Conservation (phyloP, 1,140 invertebrate species). For the Eurosta solidaginis region DNA sequence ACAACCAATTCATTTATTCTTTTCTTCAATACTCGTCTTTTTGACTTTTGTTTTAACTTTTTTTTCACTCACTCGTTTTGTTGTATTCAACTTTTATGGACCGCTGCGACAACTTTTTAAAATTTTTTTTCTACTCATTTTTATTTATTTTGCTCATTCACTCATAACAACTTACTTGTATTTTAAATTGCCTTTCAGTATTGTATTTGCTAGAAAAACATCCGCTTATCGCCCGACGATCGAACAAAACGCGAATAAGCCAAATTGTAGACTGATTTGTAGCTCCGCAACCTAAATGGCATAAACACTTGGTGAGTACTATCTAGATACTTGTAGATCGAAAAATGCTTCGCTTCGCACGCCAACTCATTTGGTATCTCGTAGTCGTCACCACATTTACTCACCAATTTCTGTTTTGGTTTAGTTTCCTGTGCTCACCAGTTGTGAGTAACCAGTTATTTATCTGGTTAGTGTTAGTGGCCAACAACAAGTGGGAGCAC, state of each 20-base stretch:
- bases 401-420: too few relatives aligned
- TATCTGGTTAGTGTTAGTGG: too few relatives aligned
- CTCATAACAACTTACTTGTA: neutral
- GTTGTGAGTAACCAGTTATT: too few relatives aligned
- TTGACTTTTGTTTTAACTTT: neutral
- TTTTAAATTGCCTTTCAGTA: neutral
- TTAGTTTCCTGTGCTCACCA: too few relatives aligned
- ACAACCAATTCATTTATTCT: neutral
- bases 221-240: slow-evolving; percentile 8
- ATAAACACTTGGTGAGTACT: neutral
- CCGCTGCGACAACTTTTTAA: neutral
- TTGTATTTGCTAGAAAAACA: slow-evolving; percentile 7
- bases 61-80: neutral
- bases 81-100: slow-evolving; percentile 9
- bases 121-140: neutral
- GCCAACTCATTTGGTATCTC: neutral
- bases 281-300: slow-evolving; percentile 13
- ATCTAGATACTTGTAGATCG: too few relatives aligned
- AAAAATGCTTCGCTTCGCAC: too few relatives aligned
- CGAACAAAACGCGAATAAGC: slow-evolving; percentile 32
- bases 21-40: neutral
- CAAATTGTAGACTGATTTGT: slow-evolving; percentile 33
- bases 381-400: too few relatives aligned
- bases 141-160: neutral
- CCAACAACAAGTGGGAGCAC: too few relatives aligned